Percentiles rank a stretch among this genome's conserved stretches.
phyloP scores from a whole-genome alignment of 2,888 invertebrate species.

The Drosophila koepferae region DNA sequence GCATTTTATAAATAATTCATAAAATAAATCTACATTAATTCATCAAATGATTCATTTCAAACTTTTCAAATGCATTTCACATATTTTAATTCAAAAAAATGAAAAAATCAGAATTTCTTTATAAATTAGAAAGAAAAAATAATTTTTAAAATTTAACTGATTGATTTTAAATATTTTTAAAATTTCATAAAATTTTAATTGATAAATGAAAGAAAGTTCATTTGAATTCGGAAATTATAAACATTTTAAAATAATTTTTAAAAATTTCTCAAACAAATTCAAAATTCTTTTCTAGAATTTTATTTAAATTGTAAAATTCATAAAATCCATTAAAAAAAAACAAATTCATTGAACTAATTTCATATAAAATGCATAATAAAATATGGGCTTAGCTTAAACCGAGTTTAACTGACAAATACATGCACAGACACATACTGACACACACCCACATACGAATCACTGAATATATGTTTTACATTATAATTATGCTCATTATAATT shows the following conservation, averaged over 20 bases:
- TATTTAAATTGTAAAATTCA: not conserved
- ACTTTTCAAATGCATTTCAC: not conserved
- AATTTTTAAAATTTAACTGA: not conserved
- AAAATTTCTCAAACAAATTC: not conserved
- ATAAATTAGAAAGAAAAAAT: not conserved
- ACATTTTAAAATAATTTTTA: too few relatives aligned
- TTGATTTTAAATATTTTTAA: not conserved
- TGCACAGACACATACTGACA: slow-evolving; percentile 24
- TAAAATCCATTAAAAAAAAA: not conserved
- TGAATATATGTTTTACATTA: slow-evolving; percentile 25
- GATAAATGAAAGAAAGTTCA: too few relatives aligned
- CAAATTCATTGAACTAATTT: not conserved
- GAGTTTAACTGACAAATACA: slow-evolving; percentile 68
- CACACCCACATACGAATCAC: slow-evolving; percentile 10
- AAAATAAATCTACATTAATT: not conserved
- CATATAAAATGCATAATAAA: slow-evolving; percentile 41
- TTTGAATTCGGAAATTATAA: too few relatives aligned
- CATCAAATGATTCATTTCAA: not conserved
- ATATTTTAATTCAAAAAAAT: too few relatives aligned
- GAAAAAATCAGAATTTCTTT: too few relatives aligned
- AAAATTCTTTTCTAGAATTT: not conserved
- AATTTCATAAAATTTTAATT: too few relatives aligned
- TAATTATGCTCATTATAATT: slow-evolving; percentile 28
- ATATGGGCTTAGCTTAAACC: slow-evolving; percentile 74
- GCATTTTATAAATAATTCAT: not conserved